A percentile compares a stretch with the other conserved stretches of the same genome.
Conservation (phyloP, 2,797 vertebrate genomes). For the Mus spretus region DNA sequence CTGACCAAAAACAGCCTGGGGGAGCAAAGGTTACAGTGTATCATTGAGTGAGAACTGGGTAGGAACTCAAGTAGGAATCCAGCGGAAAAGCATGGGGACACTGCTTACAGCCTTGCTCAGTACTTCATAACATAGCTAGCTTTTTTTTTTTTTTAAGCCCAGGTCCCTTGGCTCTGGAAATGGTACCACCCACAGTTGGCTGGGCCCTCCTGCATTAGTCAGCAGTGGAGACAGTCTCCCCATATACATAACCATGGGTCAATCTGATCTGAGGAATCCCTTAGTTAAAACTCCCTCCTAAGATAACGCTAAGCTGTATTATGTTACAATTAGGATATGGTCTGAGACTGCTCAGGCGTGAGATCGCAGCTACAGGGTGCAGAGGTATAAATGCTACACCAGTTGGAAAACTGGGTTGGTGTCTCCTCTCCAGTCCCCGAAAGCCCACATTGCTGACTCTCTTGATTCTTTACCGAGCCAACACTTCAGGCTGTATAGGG, state of each 20-base stretch:
- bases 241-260: background rate
- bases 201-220: background rate
- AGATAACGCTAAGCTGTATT: background rate
- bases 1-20: background rate
- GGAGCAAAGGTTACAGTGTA: background rate
- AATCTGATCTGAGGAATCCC: background rate
- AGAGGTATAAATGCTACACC: background rate
- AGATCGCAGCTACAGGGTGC: background rate
- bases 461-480: background rate
- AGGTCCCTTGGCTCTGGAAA: background rate
- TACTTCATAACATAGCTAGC: background rate
- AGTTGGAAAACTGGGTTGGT: background rate
- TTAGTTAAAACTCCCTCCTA: background rate
- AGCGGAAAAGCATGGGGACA: background rate
- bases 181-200: background rate
- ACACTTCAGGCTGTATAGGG: background rate
- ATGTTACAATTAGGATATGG: background rate
- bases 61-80: background rate
- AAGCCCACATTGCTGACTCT: background rate
- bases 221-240: background rate
- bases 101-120: background rate
- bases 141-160: background rate
- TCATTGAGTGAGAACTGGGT: too few relatives aligned
- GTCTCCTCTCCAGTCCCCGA: background rate
- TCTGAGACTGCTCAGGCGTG: background rate